Conservation (phyloP, 2,113 vertebrate species). For the Prolemur simus region DNA sequence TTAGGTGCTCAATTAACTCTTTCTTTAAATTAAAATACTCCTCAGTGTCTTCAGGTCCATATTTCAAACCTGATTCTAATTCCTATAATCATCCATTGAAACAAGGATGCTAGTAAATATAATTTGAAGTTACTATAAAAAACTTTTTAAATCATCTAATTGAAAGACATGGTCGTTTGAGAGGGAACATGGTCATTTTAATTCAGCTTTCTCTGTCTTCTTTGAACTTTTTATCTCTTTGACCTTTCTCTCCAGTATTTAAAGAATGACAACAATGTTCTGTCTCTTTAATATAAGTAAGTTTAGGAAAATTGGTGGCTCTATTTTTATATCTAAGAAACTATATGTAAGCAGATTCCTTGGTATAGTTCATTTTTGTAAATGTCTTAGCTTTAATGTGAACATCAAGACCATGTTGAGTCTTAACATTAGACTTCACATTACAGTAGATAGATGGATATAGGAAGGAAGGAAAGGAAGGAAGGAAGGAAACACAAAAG, state of each 20-base stretch:
- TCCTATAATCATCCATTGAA: background rate
- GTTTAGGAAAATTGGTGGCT: conserved; percentile 28
- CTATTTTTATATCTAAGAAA: conserved; percentile 49
- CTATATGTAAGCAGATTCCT: conserved; percentile 28
- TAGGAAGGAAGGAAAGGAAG: background rate
- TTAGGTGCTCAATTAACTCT: background rate
- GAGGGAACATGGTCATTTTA: background rate
- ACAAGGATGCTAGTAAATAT: background rate
- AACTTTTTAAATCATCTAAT: background rate
- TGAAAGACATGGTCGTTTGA: background rate
- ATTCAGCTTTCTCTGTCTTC: background rate
- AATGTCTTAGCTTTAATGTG: conserved; percentile 33
- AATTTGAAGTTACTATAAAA: background rate
- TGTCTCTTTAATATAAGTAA: background rate
- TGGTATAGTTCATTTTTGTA: conserved; percentile 15
- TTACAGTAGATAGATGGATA: background rate
- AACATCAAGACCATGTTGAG: background rate
- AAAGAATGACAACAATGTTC: conserved; percentile 36
- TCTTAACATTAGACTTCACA: background rate
- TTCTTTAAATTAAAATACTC: background rate
- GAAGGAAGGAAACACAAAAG: background rate
- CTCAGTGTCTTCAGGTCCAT: background rate
- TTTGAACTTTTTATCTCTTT: background rate
- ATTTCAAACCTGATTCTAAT: background rate
- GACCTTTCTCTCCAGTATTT: conserved; percentile 45